Conservation (phyloP, 1,140 invertebrate species). For the Hyphantria cunea region DNA sequence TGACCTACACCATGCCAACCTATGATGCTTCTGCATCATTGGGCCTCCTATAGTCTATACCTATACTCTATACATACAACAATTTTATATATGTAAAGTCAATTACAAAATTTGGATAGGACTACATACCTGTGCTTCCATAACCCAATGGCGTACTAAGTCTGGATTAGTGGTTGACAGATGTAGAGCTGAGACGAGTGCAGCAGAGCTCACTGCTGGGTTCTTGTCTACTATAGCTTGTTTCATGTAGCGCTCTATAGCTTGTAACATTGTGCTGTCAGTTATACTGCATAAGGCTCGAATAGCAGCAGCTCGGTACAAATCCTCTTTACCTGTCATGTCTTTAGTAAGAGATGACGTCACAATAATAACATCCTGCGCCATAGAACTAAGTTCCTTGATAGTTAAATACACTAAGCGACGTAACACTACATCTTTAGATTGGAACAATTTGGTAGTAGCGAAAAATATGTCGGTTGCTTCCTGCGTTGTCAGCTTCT, state of each 20-base stretch:
- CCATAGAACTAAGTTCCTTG: conserved; percentile 96
- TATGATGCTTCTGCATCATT: too few relatives aligned
- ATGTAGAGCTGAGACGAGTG: conserved; percentile 94
- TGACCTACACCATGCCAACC: too few relatives aligned
- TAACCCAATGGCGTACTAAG: conserved; percentile 97
- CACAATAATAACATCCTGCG: conserved; percentile 99
- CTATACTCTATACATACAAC: too few relatives aligned
- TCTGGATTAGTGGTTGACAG: conserved; percentile 92
- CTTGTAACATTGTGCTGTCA: conserved; percentile 96
- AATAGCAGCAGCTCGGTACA: conserved; percentile 97
- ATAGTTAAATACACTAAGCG: conserved; percentile 98
- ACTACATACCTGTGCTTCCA: conserved; percentile 93
- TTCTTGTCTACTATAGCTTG: conserved; percentile 99
- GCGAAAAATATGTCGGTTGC: conserved; percentile 99
- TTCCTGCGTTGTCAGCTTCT: conserved; percentile 93
- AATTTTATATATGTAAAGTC: too few relatives aligned
- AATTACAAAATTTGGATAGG: too few relatives aligned
- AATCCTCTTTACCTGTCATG: conserved; percentile 99
- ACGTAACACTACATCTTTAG: conserved; percentile 95
- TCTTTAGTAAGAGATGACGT: conserved; percentile 98
- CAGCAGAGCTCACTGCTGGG: conserved; percentile 96
- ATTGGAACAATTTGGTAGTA: conserved; percentile 99
- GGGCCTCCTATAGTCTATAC: too few relatives aligned
- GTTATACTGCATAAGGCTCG: conserved; percentile 98
- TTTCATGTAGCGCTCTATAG: conserved; percentile 99